Percentiles rank a stretch among this genome's conserved stretches.
Conservation (phyloP, 2,113 vertebrate genomes). For the Rostratula benghalensis region DNA sequence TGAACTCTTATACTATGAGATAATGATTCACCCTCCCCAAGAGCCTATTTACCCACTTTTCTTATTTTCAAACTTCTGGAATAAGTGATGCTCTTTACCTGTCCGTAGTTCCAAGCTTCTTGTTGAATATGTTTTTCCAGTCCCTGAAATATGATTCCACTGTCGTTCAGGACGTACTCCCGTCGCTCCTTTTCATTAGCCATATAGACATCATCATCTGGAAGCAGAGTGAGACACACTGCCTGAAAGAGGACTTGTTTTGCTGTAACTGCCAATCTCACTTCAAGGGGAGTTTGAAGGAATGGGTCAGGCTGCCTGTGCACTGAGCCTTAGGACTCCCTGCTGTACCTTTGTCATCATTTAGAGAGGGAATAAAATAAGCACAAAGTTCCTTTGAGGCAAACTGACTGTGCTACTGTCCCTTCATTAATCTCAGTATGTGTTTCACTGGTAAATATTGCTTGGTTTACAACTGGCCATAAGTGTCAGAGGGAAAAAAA, state of each 20-base stretch:
- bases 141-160: conserved; percentile 85
- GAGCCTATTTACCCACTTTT: background rate
- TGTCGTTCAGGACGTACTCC: conserved; percentile 85
- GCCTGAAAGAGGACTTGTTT: background rate
- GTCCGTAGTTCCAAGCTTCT: conserved; percentile 86
- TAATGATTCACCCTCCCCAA: background rate
- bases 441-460: background rate
- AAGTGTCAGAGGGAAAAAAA: background rate
- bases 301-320: background rate
- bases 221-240: background rate
- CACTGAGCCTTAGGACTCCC: background rate
- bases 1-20: background rate
- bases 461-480: background rate
- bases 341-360: background rate
- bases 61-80: background rate
- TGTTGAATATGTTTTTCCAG: conserved; percentile 74
- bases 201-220: conserved; percentile 84
- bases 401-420: background rate
- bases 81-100: conserved; percentile 54
- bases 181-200: conserved; percentile 74
- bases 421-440: background rate
- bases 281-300: background rate
- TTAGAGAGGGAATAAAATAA: background rate
- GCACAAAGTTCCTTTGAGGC: background rate
- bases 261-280: background rate